Conservation (phyloP, 2,113 vertebrate genomes). For the Sinocyclocheilus anshuiensis region DNA sequence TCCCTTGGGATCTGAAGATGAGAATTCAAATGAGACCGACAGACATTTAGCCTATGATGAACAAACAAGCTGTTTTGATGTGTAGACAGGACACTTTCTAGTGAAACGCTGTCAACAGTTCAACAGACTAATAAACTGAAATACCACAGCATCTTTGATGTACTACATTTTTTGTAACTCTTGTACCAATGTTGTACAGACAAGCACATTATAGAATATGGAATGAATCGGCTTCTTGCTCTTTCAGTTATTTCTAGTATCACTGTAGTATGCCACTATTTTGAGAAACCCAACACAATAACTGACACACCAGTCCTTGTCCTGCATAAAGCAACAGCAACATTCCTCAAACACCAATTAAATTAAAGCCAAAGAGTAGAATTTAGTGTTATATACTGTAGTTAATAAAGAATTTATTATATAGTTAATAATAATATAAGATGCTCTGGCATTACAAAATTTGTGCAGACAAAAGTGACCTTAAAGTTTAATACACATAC, state of each 20-base stretch:
- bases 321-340: neutral
- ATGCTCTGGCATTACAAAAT: neutral
- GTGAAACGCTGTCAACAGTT: neutral
- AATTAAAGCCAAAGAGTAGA: neutral
- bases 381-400: neutral
- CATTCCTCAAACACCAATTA: neutral
- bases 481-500: slow-evolving; percentile 11
- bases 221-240: neutral
- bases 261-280: slow-evolving; percentile 1
- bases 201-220: neutral
- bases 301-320: neutral
- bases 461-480: slow-evolving; percentile 1
- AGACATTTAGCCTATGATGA: neutral
- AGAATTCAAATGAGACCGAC: slow-evolving; percentile 6
- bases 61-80: neutral
- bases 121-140: neutral
- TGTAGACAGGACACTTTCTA: neutral
- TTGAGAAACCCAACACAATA: slow-evolving; percentile 1
- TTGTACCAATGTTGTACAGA: neutral
- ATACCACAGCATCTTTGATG: neutral
- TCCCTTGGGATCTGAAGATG: neutral
- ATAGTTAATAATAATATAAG: neutral
- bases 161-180: neutral
- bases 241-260: slow-evolving; percentile 18
- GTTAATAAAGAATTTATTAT: neutral